Conservation (phyloP, 2,113 vertebrate species). For the Xiphorhynchus elegans region DNA sequence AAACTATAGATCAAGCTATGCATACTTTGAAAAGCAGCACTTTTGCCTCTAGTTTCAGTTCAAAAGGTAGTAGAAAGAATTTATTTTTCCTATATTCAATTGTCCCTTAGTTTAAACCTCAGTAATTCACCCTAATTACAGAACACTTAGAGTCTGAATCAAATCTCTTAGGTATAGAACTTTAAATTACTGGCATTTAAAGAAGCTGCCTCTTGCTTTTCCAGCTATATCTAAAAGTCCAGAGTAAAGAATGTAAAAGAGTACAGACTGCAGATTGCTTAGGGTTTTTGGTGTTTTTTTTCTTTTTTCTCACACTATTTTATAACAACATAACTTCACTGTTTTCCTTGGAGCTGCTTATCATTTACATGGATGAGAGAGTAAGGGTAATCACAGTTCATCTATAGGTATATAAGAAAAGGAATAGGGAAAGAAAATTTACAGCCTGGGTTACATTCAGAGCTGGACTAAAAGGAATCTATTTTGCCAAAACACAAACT, state of each 20-base stretch:
- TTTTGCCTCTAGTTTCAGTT: constrained; percentile 12
- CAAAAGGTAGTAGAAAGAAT: neutral
- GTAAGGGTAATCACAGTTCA: neutral
- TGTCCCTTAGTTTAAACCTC: neutral
- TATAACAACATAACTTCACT: neutral
- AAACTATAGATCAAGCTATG: neutral
- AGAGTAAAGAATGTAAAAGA: neutral
- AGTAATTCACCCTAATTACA: constrained; percentile 19
- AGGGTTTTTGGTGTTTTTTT: too few species aligned
- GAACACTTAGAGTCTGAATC: neutral
- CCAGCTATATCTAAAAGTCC: neutral
- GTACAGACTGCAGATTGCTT: neutral
- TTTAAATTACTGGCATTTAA: neutral
- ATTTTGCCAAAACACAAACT: neutral
- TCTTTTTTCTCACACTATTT: neutral
- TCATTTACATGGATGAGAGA: neutral
- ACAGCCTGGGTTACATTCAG: neutral
- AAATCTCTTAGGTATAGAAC: neutral
- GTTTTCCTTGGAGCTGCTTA: neutral
- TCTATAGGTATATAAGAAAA: neutral
- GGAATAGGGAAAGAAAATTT: neutral
- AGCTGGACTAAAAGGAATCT: neutral
- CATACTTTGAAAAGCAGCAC: neutral
- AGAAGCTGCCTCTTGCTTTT: neutral
- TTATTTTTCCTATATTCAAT: neutral